Conservation (phyloP, 2,113 vertebrate species). For the Arizona elegans region DNA sequence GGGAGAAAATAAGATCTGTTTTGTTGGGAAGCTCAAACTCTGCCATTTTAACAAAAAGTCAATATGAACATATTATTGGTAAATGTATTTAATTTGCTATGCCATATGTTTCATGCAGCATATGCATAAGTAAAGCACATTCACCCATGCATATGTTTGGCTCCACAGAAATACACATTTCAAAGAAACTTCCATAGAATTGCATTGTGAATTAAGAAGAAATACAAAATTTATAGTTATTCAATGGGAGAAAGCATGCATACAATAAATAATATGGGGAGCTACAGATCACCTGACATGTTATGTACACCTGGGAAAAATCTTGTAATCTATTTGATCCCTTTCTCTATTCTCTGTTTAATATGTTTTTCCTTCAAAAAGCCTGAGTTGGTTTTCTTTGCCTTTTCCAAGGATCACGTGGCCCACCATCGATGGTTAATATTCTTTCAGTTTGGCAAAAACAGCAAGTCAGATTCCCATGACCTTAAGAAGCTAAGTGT, state of each 20-base stretch:
- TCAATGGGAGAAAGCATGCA: neutral
- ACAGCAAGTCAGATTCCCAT: constrained; percentile 64
- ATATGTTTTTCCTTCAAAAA: neutral
- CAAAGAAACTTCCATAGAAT: neutral
- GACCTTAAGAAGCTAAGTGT: constrained; percentile 91
- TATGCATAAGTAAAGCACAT: neutral
- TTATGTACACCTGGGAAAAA: neutral
- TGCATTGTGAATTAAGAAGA: neutral
- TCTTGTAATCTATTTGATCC: neutral
- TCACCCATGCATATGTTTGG: neutral
- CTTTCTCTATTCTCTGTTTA: neutral
- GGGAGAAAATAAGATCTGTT: neutral
- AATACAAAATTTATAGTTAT: neutral
- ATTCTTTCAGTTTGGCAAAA: constrained; percentile 85
- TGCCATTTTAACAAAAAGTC: neutral
- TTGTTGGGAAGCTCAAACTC: neutral
- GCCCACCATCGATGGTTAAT: constrained; percentile 91
- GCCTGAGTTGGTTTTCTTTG: neutral
- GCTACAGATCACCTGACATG: neutral
- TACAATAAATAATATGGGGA: neutral
- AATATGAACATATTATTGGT: neutral
- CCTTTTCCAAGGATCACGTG: constrained; percentile 75
- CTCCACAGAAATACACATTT: neutral
- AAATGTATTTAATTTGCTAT: neutral
- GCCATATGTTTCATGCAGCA: neutral